phyloP scores from a whole-genome alignment of 2,797 vertebrate genomes.

The Clarias laeviceps region DNA sequence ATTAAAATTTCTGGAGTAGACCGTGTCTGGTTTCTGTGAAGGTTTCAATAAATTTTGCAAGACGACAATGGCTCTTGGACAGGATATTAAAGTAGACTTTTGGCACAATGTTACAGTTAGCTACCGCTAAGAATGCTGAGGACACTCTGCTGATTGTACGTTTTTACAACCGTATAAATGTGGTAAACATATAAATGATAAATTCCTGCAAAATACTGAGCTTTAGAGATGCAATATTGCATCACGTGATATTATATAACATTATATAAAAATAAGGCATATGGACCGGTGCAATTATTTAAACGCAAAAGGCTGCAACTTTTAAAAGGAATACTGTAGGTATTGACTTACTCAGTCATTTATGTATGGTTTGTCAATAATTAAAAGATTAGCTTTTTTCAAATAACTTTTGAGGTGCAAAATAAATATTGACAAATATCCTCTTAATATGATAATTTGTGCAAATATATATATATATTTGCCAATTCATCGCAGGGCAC shows the following conservation, averaged over 20 bases:
- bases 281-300: no score
- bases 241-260: not conserved
- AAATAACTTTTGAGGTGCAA: no score
- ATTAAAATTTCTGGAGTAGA: no score
- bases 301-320: no score
- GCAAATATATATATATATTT: no score
- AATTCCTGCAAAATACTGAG: not conserved
- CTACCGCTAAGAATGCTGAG: not conserved
- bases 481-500: no score
- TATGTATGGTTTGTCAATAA: no score
- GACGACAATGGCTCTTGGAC: slow-evolving; percentile 7
- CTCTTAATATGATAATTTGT: no score
- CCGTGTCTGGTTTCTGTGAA: not conserved
- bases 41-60: not conserved
- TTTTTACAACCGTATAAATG: not conserved
- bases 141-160: not conserved
- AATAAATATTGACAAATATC: no score
- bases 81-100: not conserved
- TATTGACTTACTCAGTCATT: no score
- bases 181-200: not conserved
- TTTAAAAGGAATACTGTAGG: no score
- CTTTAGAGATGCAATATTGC: not conserved
- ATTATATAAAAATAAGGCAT: not conserved
- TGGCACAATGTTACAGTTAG: slow-evolving; percentile 8
- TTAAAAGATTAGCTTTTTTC: no score